Evolutionary conservation across 2,888 invertebrate species (phyloP).

Genomic region (Acholoe squamosa): DNA sequence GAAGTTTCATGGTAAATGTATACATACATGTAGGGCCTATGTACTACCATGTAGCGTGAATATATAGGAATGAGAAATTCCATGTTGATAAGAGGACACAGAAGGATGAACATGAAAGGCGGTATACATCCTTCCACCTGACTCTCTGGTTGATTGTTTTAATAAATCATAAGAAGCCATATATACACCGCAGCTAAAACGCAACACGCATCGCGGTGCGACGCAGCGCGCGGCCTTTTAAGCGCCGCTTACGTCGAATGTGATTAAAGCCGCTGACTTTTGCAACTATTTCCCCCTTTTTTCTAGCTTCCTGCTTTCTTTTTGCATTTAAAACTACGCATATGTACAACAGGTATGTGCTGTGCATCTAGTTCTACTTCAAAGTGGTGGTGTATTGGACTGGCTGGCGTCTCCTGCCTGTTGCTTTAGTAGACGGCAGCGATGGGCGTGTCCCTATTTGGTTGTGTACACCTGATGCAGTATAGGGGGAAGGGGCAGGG

Average conservation of each 20-base stretch:
- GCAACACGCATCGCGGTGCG: background rate
- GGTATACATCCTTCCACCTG: background rate
- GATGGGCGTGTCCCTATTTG: conserved; percentile 14
- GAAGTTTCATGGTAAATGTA: no score
- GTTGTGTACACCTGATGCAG: conserved; percentile 16
- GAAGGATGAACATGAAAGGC: background rate
- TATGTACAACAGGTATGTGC: conserved; percentile 42
- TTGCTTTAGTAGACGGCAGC: background rate
- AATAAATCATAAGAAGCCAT: conserved; percentile 12
- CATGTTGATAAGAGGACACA: background rate
- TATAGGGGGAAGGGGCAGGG: no score
- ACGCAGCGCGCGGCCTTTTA: background rate
- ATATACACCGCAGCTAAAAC: background rate
- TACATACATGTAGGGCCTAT: no score
- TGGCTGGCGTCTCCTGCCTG: background rate
- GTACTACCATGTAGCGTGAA: no score
- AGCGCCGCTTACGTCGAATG: background rate
- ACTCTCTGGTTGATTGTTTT: background rate
- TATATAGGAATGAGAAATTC: background rate
- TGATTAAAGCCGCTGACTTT: conserved; percentile 7
- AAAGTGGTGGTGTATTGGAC: conserved; percentile 34
- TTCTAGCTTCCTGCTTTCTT: background rate
- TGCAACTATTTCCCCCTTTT: background rate
- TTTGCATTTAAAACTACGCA: conserved; percentile 29
- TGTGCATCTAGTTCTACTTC: conserved; percentile 2